These are phyloP conservation scores for Ichneumon xanthorius DNA, from an alignment of 2,888 invertebrate species.

Conservation along the genomic window DNA sequence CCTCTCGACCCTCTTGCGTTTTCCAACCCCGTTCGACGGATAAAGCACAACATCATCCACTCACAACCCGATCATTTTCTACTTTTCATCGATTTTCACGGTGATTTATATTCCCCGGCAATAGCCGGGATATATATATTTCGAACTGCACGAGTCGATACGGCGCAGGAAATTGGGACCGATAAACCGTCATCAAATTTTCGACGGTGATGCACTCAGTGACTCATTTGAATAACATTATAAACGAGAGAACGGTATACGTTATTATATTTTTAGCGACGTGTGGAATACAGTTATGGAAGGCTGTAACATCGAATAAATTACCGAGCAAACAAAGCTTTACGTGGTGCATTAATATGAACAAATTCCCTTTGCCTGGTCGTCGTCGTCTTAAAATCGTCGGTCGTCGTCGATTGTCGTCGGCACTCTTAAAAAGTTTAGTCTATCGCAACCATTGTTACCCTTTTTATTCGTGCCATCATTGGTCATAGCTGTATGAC, in stretches of 20 bases:
- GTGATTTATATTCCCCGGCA: conserved; percentile 62
- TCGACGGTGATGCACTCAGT: conserved; percentile 49
- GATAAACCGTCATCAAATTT: conserved; percentile 53
- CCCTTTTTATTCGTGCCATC: too few species aligned
- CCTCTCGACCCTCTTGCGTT: conserved; percentile 17
- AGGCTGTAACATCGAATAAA: background rate
- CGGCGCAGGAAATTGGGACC: conserved; percentile 43
- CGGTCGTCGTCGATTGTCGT: too few species aligned
- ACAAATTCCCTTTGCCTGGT: background rate
- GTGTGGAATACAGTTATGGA: conserved; percentile 7
- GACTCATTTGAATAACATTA: conserved; percentile 61
- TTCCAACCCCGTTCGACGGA: conserved; percentile 5
- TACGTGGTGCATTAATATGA: background rate
- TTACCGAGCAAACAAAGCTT: background rate
- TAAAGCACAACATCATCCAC: conserved; percentile 48
- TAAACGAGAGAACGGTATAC: conserved; percentile 41
- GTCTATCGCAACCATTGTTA: too few species aligned
- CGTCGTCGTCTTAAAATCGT: background rate
- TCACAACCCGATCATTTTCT: conserved; percentile 60
- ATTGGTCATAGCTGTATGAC: too few species aligned
- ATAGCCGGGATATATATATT: conserved; percentile 3
- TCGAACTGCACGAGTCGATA: conserved; percentile 22
- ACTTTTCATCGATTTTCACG: conserved; percentile 64
- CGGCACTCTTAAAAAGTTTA: too few species aligned
- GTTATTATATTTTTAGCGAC: conserved; percentile 23